Evolutionary conservation across 2,888 invertebrate species (phyloP).

Genomic region (Drosophila cognata): DNA sequence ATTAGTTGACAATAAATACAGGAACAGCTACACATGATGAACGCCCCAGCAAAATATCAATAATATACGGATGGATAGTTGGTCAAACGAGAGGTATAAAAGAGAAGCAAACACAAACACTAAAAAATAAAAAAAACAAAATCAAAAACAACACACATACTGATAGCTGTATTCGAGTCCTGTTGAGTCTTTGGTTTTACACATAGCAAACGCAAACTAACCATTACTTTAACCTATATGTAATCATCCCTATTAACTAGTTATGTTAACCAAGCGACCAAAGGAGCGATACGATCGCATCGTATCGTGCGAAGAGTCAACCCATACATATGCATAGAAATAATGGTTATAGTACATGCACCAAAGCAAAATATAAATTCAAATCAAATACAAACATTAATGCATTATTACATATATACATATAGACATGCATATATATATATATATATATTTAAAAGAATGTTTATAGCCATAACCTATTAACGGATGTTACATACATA

Average conservation of each 20-base stretch:
- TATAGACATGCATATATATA: constrained; percentile 29
- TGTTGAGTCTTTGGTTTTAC: constrained; percentile 32
- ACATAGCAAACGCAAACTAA: constrained; percentile 18
- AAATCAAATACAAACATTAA: constrained; percentile 37
- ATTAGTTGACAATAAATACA: constrained; percentile 75
- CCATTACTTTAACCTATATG: constrained; percentile 30
- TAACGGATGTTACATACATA: constrained; percentile 51
- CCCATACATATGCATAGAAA: constrained; percentile 71
- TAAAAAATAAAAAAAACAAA: background rate
- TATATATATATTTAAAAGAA: constrained; percentile 38
- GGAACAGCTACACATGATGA: constrained; percentile 27
- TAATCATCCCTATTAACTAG: constrained; percentile 20
- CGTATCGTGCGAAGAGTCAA: constrained; percentile 56
- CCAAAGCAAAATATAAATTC: constrained; percentile 23
- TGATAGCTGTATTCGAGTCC: constrained; percentile 21
- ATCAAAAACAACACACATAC: background rate
- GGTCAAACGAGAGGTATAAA: constrained; percentile 4
- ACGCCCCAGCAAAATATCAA: constrained; percentile 27
- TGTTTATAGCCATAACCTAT: constrained; percentile 57
- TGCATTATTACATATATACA: constrained; percentile 37
- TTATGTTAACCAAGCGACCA: constrained; percentile 50
- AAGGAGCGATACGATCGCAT: constrained; percentile 34
- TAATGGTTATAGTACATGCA: constrained; percentile 56
- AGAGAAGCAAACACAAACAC: constrained; percentile 5
- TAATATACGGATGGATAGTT: constrained; percentile 8